Base-by-base conservation (phyloP, 1,140 invertebrate genomes). In the Drosophila obscura region DNA sequence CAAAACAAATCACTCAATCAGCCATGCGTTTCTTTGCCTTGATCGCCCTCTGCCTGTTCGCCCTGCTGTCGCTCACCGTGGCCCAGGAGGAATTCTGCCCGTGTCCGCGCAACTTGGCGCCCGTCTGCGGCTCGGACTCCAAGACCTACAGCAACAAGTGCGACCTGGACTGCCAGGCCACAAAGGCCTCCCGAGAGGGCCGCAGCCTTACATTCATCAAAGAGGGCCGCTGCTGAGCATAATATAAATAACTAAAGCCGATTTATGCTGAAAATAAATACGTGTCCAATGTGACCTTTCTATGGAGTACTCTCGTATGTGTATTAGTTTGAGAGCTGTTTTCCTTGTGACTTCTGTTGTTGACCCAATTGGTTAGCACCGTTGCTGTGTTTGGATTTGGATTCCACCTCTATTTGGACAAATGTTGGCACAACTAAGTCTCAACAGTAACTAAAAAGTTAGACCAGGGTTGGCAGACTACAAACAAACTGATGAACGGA, bases 141-240 rank as follows among this genome's bases (percentile, higher is more conserved):
- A 7, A 8, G 0, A 90, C 72, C 19, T 91, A 91, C 41, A n/a
- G 50, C 31, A 91, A 85, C 60, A n/a, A 24, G 16, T 91, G 90
- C 50, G 63, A 74, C 15, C 53, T 91, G 28, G 6, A 48, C 0
- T 91, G 90, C 41, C 48, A 41, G 2, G 60, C 66, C 5, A 62
- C 73, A 16, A 61, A 49, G 13, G 26, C 60, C 6, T 46, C 52
- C 0, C 62, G 68, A 1, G 26, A 68, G 6, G 80, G 83, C 28
- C 71, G 67, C 28, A 52, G 4, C 7, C 31, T 91, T n/a, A 56
- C 31, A 0, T n/a, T 77, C 1, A 24, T 35, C 15, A 78, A 52
- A 24, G 2, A 53, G 0, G 89, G 84, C 43, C n/a, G 0, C 1
- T 91, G 89, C 61, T 83, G 59, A 45, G 1, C 0, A 8, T 58